Evolutionary conservation across 2,797 vertebrate genomes (phyloP), one percentile per base, ranked within the genome.

Genomic region (Podargus strigoides): DNA sequence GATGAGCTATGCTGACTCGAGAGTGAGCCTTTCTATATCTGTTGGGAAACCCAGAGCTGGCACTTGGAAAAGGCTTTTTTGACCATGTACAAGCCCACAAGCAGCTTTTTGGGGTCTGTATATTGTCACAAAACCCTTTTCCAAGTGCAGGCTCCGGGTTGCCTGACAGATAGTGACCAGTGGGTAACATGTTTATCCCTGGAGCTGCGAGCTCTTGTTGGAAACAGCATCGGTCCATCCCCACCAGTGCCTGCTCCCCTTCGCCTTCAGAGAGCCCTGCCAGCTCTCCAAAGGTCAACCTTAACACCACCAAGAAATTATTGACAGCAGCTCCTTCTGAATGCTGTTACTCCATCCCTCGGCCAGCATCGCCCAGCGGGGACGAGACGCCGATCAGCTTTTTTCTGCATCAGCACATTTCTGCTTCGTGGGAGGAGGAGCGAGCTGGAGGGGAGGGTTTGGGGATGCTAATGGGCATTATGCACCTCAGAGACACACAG

Each of bases 401-500:
- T 67, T 72, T 66, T 56, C 62, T 50, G 18, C 55, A 26, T 86
- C 87, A 66, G 91, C 41, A 42, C 73, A 53, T 86, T 94, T 67
- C 59, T 15, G 24, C 66, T 53, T 16, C 9, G 19, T 5, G 46
- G 46, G 58, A 22, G 30, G 52, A 23, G 24, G 26, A 36, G 13
- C 0, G 0, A 3, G 0, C n/a, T 17, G 1, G 14, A 3, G 9
- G 11, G 9, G 42, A 13, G 50, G 4, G 30, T 7, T 44, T 63
- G 44, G 36, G 85, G 70, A 49, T 52, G 66, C 12, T 87, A 66
- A 85, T 85, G 76, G 89, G 22, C 49, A 32, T 72, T 24, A 46
- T 0, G 14, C 44, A 63, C 19, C 80, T 56, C 1, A 0, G 88
- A 89, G 85, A 89, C 27, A 18, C 23, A 0, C 30, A 26, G 23